Conservation (phyloP, 1,140 invertebrate species). For the Drosophila miranda region DNA sequence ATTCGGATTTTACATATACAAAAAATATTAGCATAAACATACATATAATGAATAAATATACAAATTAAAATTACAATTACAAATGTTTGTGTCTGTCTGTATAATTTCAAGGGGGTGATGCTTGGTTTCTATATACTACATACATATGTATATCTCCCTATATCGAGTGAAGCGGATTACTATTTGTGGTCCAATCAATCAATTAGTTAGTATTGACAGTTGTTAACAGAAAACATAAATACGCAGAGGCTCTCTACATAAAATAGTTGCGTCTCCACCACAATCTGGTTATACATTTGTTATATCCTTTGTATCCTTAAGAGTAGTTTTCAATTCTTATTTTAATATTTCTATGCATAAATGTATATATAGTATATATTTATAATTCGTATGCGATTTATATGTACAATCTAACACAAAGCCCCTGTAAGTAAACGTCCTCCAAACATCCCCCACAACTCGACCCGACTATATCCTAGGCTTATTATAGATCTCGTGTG, state of each 20-base stretch:
- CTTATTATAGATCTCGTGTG: conserved; percentile 24
- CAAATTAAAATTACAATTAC: conserved; percentile 29
- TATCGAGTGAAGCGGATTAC: conserved; percentile 22
- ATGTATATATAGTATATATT: conserved; percentile 31
- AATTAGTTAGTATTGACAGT: conserved; percentile 39
- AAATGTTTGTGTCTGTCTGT: conserved; percentile 7
- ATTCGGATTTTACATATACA: neutral
- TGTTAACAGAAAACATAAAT: conserved; percentile 68
- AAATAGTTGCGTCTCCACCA: conserved; percentile 59
- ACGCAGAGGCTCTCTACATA: conserved; percentile 65
- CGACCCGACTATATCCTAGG: conserved; percentile 19
- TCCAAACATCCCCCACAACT: conserved; percentile 34
- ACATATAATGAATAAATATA: conserved; percentile 41
- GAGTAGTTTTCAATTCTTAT: conserved; percentile 38
- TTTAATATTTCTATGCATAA: conserved; percentile 27
- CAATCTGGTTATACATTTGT: conserved; percentile 25
- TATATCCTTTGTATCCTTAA: conserved; percentile 21
- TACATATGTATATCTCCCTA: conserved; percentile 15
- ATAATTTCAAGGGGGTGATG: conserved; percentile 47
- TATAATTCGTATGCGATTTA: conserved; percentile 33
- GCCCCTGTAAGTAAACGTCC: conserved; percentile 76
- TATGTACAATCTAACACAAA: conserved; percentile 76
- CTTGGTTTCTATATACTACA: conserved; percentile 34
- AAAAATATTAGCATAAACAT: conserved; percentile 38
- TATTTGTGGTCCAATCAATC: conserved; percentile 42